Evolutionary conservation across 1,140 invertebrate genomes (phyloP).

Genomic region (Aphelenchoides besseyi): DNA sequence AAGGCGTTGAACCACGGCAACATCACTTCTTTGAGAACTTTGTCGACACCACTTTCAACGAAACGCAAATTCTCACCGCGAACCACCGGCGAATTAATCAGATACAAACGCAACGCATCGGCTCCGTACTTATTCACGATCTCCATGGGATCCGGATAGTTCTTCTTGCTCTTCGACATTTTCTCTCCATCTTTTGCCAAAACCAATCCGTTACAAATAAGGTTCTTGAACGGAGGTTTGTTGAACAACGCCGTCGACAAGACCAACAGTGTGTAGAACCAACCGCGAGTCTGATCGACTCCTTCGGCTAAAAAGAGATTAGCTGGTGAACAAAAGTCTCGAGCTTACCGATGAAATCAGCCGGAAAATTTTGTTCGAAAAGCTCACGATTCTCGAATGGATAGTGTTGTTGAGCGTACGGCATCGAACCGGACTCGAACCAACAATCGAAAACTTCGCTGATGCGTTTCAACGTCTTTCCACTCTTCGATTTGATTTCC

Average conservation of each 20-base stretch:
- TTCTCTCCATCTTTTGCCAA: constrained; percentile 92
- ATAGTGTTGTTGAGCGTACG: constrained; percentile 92
- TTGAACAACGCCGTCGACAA: constrained; percentile 92
- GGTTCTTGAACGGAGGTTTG: constrained; percentile 93
- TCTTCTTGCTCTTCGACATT: constrained; percentile 98
- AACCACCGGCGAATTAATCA: constrained; percentile 97
- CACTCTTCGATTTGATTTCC: constrained; percentile 85
- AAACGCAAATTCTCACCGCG: constrained; percentile 91
- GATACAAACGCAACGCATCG: constrained; percentile 86
- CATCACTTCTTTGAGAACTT: constrained; percentile 95
- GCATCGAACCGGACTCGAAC: constrained; percentile 99
- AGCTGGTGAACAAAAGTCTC: neutral
- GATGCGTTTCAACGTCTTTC: constrained; percentile 78
- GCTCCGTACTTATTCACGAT: constrained; percentile 90
- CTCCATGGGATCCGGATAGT: constrained; percentile 92
- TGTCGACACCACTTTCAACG: constrained; percentile 91
- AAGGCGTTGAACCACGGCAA: constrained; percentile 99
- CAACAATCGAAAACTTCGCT: constrained; percentile 98
- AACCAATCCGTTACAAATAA: constrained; percentile 91
- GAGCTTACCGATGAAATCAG: constrained; percentile 94
- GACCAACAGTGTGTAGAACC: constrained; percentile 93
- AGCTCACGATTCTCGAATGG: constrained; percentile 82
- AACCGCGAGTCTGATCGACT: constrained; percentile 94
- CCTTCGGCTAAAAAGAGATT: constrained; percentile 34
- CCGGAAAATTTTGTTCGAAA: constrained; percentile 92